Base-by-base conservation (phyloP, 1,140 invertebrate species). In the Calliopsis andreniformis region DNA sequence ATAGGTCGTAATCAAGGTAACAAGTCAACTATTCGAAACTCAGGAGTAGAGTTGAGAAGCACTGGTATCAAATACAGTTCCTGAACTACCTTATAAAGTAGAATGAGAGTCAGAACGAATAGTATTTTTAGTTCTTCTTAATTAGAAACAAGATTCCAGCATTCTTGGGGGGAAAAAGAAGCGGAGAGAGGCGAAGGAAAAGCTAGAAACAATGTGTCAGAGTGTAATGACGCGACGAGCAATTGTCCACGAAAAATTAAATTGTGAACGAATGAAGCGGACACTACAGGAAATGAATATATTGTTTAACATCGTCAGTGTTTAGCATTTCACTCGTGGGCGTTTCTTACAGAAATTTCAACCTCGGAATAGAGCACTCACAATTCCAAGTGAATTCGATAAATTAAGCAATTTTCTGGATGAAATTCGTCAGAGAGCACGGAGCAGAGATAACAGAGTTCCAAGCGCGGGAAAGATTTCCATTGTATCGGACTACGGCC, bases 381-480 rank as follows among this genome's bases (percentile, higher is more conserved):
- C 6, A 23, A 7, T 49, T 1, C 7, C 7, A 0, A 6, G 14
- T 23, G 5, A 28, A 59, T 59, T 35, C n/a, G 14, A 47, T 28
- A 45, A 70, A 45, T 70, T 32, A 39, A 59, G 20, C 12, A 45
- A 39, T 71, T 32, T 2, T 2, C 16, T 5, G 47, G 16, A 51
- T 20, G 28, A 51, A 64, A 39, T 42, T 55, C 39, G 32, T 71
- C 32, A 20, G 18, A 16, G 2, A 35, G 23, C 12, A 8, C 51
- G 25, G n/a, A 23, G 47, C 5, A 30, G 32, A 20, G 43, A 4
- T 23, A 42, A 16, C 12, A 6, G 14, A 30, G 18, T 12, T 30
- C 20, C 14, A 16, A 49, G 1, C 56, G 35, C 20, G 45, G 69
- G 62, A 64, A 73, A 64, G 61, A 73, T 64, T 73, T 73, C 59